Conservation (phyloP, 1,140 invertebrate species). For the Centruroides sculpturatus region DNA sequence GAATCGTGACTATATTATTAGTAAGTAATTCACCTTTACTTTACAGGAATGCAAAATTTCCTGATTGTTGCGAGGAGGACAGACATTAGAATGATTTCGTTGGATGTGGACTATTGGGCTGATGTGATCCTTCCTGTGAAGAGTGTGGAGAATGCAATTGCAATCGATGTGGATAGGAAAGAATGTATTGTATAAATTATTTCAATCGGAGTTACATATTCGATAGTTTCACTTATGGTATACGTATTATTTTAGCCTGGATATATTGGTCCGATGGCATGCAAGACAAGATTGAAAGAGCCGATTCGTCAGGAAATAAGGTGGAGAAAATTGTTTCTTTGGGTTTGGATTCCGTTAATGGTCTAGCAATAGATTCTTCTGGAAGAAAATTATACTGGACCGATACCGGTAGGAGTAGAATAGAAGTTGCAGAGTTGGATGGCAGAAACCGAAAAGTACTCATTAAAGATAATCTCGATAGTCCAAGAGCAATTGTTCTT, state of each 20-base stretch:
- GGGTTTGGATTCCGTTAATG: conserved; percentile 57
- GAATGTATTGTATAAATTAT: conserved; percentile 34
- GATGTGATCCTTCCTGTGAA: conserved; percentile 63
- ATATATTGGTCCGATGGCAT: conserved; percentile 75
- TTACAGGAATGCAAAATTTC: conserved; percentile 41
- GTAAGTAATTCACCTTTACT: not conserved
- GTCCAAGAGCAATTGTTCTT: conserved; percentile 66
- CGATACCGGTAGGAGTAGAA: conserved; percentile 66
- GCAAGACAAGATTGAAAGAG: conserved; percentile 59
- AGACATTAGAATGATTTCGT: conserved; percentile 64
- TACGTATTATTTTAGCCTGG: conserved; percentile 24
- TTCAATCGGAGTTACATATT: too few species aligned
- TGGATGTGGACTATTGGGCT: conserved; percentile 67
- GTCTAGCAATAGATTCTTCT: conserved; percentile 61
- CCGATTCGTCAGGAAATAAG: conserved; percentile 50
- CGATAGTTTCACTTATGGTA: too few species aligned
- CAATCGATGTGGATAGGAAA: conserved; percentile 62
- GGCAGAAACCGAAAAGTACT: conserved; percentile 46
- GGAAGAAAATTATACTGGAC: conserved; percentile 71
- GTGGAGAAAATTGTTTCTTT: conserved; percentile 48
- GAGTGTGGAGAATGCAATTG: conserved; percentile 58
- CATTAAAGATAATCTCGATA: conserved; percentile 50
- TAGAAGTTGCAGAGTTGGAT: conserved; percentile 65
- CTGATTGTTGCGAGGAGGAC: conserved; percentile 65
- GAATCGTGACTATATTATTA: too few species aligned